Evolutionary conservation across 1,140 invertebrate species (phyloP).

Genomic region (Heliconius himera): DNA sequence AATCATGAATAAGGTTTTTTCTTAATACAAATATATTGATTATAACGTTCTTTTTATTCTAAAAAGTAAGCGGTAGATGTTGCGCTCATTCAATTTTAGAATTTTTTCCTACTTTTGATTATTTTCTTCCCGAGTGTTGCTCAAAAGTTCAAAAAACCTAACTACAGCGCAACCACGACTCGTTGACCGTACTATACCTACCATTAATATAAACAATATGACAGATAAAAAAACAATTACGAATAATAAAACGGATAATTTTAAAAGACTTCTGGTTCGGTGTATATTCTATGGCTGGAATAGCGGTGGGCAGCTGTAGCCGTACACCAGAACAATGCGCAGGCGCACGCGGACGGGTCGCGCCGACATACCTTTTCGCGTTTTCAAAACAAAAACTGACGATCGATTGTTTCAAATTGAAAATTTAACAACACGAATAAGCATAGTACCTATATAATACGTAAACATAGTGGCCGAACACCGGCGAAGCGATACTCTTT

Average conservation of each 20-base stretch:
- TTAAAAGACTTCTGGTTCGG: neutral
- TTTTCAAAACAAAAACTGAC: constrained; percentile 74
- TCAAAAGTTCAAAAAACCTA: too few relatives aligned
- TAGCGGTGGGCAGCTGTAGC: constrained; percentile 59
- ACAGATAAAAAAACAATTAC: neutral
- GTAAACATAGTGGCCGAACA: constrained; percentile 59
- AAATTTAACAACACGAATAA: constrained; percentile 74
- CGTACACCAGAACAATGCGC: constrained; percentile 63
- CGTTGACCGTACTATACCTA: too few relatives aligned
- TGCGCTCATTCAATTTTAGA: too few relatives aligned
- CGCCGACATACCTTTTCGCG: constrained; percentile 49
- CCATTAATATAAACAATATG: neutral
- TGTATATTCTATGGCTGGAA: constrained; percentile 44
- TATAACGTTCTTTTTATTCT: too few relatives aligned
- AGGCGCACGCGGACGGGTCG: constrained; percentile 54
- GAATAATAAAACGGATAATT: neutral
- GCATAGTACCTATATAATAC: constrained; percentile 58
- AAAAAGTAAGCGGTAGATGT: too few relatives aligned
- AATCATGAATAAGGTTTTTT: too few relatives aligned
- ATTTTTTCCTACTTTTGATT: too few relatives aligned
- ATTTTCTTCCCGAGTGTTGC: too few relatives aligned
- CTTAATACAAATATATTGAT: too few relatives aligned
- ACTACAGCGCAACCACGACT: too few relatives aligned
- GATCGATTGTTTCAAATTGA: constrained; percentile 71
- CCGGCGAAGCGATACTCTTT: constrained; percentile 34